Evolutionary conservation across 2,888 invertebrate species (phyloP).

Genomic region (Drosophila melanosoma): DNA sequence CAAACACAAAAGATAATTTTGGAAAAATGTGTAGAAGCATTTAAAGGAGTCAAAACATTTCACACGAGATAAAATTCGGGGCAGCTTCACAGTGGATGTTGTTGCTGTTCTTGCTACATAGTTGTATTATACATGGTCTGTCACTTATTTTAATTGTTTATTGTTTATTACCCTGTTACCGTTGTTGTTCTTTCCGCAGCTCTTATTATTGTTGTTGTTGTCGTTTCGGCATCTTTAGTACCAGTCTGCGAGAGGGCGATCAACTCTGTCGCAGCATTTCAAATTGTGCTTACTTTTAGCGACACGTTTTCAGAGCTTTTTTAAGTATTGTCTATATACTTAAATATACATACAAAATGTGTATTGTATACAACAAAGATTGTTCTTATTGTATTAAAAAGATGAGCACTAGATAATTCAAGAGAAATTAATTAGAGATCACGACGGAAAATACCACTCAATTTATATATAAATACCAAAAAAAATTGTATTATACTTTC

Average conservation of each 20-base stretch:
- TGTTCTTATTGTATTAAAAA: background rate
- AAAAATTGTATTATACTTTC: background rate
- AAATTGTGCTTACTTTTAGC: conserved; percentile 54
- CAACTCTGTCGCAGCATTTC: conserved; percentile 63
- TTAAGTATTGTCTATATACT: conserved; percentile 26
- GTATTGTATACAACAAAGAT: background rate
- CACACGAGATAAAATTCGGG: conserved; percentile 69
- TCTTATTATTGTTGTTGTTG: conserved; percentile 23
- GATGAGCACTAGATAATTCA: background rate
- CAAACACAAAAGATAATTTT: conserved; percentile 31
- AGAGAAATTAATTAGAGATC: background rate
- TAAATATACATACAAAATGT: conserved; percentile 11
- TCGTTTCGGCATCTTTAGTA: conserved; percentile 59
- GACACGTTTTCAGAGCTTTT: conserved; percentile 50
- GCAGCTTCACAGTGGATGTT: conserved; percentile 10
- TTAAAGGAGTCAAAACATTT: conserved; percentile 46
- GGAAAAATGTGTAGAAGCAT: conserved; percentile 29
- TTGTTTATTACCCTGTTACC: conserved; percentile 62
- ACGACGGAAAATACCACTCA: background rate
- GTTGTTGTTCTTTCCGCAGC: conserved; percentile 31
- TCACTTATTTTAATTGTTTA: conserved; percentile 78
- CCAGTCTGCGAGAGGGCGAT: conserved; percentile 78
- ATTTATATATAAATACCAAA: too few species aligned
- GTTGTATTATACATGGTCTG: conserved; percentile 68
- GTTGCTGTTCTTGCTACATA: conserved; percentile 51